phyloP scores from a whole-genome alignment of 2,797 vertebrate species.

The Betta splendens region DNA sequence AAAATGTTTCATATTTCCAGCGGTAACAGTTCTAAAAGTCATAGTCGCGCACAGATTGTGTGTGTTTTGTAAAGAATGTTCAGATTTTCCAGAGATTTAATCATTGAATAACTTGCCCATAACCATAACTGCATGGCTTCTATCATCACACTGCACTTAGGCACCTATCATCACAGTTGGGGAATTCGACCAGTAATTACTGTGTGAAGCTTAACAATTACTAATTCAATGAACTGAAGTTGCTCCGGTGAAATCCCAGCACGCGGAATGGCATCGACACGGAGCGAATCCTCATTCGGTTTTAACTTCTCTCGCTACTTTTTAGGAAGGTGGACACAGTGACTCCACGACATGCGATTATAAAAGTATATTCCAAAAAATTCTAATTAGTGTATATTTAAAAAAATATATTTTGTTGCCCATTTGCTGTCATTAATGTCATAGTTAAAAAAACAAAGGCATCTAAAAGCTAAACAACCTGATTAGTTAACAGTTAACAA shows the following conservation, averaged over 20 bases:
- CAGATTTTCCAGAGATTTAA: constrained; percentile 48
- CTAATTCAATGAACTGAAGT: constrained; percentile 52
- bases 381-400: background rate
- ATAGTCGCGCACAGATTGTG: constrained; percentile 17
- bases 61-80: constrained; percentile 25
- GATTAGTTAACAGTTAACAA: background rate
- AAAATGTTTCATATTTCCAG: constrained; percentile 4
- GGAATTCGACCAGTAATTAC: constrained; percentile 56
- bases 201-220: constrained; percentile 54
- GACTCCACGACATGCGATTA: constrained; percentile 10
- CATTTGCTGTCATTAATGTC: background rate
- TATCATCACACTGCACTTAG: constrained; percentile 43
- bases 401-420: background rate
- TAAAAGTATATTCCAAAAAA: background rate
- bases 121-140: constrained; percentile 53
- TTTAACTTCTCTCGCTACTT: constrained; percentile 44
- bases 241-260: constrained; percentile 52
- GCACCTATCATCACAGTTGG: constrained; percentile 51
- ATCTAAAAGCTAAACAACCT: background rate
- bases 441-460: background rate
- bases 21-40: background rate
- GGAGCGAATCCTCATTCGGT: constrained; percentile 42
- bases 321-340: constrained; percentile 7
- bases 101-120: constrained; percentile 43
- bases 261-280: constrained; percentile 34